Percentiles rank a stretch among this genome's conserved stretches.
These are phyloP conservation scores for Agapetus fuscipes DNA, from an alignment of 2,888 invertebrate species.

Conservation along the genomic window DNA sequence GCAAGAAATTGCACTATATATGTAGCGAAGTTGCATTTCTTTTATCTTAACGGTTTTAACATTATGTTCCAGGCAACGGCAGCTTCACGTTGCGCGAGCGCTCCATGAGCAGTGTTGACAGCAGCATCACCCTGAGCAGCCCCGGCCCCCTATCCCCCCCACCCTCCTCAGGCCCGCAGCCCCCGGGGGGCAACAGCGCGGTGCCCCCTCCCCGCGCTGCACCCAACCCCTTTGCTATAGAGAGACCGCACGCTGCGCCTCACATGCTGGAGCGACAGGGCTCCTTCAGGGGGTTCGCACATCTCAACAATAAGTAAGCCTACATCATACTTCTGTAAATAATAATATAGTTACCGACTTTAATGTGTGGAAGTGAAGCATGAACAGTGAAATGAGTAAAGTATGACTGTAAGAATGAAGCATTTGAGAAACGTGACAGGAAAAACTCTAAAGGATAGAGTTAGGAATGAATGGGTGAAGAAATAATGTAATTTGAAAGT, in stretches of 20 bases:
- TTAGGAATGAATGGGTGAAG: no score
- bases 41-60: no score
- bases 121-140: background rate
- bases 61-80: background rate
- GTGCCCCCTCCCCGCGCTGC: slow-evolving; percentile 36
- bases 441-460: no score
- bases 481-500: no score
- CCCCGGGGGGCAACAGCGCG: slow-evolving; percentile 28
- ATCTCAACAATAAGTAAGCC: slow-evolving; percentile 49
- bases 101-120: background rate
- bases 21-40: no score
- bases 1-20: no score
- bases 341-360: no score
- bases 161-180: slow-evolving; percentile 25
- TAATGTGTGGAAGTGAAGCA: no score
- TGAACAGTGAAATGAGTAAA: no score
- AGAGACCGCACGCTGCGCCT: slow-evolving; percentile 91
- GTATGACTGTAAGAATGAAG: no score
- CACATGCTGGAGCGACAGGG: slow-evolving; percentile 92
- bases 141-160: slow-evolving; percentile 19
- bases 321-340: background rate
- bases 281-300: slow-evolving; percentile 85
- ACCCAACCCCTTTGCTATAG: slow-evolving; percentile 87
- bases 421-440: no score
- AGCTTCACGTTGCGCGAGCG: background rate